phyloP scores from a whole-genome alignment of 1,140 invertebrate genomes.

The Papilio polytes region DNA sequence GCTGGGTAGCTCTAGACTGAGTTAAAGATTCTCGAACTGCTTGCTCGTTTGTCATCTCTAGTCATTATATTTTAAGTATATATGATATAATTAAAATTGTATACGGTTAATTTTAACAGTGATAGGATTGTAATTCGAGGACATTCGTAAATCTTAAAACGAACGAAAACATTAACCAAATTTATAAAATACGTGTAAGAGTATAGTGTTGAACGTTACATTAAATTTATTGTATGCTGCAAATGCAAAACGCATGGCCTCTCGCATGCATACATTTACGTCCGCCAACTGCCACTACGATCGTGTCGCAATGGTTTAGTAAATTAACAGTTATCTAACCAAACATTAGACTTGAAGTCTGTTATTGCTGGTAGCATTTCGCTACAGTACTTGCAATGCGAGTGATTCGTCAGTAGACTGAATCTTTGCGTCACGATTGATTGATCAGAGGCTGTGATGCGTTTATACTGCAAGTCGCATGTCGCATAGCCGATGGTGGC shows the following conservation, averaged over 20 bases:
- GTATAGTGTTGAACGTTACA: too few relatives aligned
- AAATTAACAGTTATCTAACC: neutral
- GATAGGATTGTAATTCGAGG: neutral
- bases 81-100: too few relatives aligned
- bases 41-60: too few relatives aligned
- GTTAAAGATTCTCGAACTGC: too few relatives aligned
- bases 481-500: neutral
- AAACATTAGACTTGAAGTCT: neutral
- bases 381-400: neutral
- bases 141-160: neutral
- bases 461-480: neutral
- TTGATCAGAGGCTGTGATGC: neutral
- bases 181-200: too few relatives aligned
- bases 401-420: neutral
- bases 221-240: too few relatives aligned
- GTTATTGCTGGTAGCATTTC: neutral
- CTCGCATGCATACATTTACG: neutral
- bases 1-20: too few relatives aligned
- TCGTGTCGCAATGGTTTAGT: neutral
- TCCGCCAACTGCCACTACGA: neutral
- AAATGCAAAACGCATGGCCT: neutral
- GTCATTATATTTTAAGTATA: too few relatives aligned
- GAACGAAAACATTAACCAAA: too few relatives aligned
- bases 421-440: conserved; percentile 25
- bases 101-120: too few relatives aligned